phyloP scores from a whole-genome alignment of 2,888 invertebrate genomes.

The Dastarcus helophoroides region DNA sequence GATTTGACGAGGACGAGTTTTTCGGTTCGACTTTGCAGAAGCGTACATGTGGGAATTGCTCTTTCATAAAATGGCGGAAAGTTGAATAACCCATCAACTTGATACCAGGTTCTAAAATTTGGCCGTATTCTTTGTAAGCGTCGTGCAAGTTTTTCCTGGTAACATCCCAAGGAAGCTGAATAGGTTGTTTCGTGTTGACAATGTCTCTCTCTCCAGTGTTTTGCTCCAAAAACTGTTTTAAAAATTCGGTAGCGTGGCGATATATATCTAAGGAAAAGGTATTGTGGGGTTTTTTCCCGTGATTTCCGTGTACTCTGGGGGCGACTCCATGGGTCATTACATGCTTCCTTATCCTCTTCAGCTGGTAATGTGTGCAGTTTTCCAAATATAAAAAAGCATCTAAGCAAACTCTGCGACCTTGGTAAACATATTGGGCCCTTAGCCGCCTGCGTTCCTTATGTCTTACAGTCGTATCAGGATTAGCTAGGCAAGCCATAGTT shows the following conservation, averaged over 20 bases:
- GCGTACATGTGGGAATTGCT: slow-evolving; percentile 67
- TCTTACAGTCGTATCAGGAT: slow-evolving; percentile 58
- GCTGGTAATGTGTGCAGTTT: slow-evolving; percentile 68
- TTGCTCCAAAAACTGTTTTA: slow-evolving; percentile 59
- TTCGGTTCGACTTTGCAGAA: slow-evolving; percentile 52
- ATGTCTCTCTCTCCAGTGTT: slow-evolving; percentile 46
- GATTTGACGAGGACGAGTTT: slow-evolving; percentile 37
- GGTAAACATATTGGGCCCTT: slow-evolving; percentile 65
- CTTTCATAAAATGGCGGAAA: slow-evolving; percentile 70
- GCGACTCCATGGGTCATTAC: slow-evolving; percentile 70
- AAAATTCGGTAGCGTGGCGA: slow-evolving; percentile 63
- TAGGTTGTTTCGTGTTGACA: slow-evolving; percentile 40
- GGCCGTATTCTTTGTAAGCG: slow-evolving; percentile 62
- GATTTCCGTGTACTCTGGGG: slow-evolving; percentile 66
- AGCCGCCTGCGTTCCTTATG: slow-evolving; percentile 62
- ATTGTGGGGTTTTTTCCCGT: slow-evolving; percentile 70
- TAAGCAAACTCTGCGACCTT: slow-evolving; percentile 63
- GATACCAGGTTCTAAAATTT: slow-evolving; percentile 54
- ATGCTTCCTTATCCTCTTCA: slow-evolving; percentile 66
- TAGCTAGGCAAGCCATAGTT: slow-evolving; percentile 67
- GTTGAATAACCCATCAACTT: slow-evolving; percentile 73
- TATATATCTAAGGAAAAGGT: slow-evolving; percentile 69
- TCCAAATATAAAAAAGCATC: slow-evolving; percentile 70
- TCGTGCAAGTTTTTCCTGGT: slow-evolving; percentile 62
- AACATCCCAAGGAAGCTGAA: slow-evolving; percentile 45